Percentiles rank a stretch among this genome's conserved stretches.
Evolutionary conservation across 1,140 invertebrate genomes (phyloP).

Genomic region (Drosophila orosa): DNA sequence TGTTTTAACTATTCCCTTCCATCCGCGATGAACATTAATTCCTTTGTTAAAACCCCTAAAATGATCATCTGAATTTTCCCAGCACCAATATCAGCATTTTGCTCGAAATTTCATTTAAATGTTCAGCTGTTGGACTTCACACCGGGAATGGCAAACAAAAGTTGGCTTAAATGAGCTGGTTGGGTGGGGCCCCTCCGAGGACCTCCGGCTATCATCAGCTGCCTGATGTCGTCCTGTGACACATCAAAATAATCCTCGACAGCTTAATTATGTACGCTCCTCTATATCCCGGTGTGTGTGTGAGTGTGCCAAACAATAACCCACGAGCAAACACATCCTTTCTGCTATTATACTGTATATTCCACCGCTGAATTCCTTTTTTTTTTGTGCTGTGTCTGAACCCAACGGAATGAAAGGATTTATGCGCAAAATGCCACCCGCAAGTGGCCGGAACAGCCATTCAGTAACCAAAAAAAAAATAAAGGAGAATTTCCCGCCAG

Average conservation of each 20-base stretch:
- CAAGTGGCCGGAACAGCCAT: constrained; percentile 55
- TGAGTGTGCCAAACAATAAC: constrained; percentile 66
- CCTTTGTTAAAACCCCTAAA: constrained; percentile 9
- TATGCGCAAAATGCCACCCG: constrained; percentile 78
- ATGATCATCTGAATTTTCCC: constrained; percentile 17
- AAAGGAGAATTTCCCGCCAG: constrained; percentile 8
- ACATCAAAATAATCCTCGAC: constrained; percentile 83
- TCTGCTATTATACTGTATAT: constrained; percentile 39
- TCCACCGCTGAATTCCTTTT: constrained; percentile 21
- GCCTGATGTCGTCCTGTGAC: constrained; percentile 75
- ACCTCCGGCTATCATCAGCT: constrained; percentile 72
- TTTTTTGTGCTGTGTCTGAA: constrained; percentile 27
- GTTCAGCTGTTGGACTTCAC: constrained; percentile 59
- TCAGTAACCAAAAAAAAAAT: constrained; percentile 48
- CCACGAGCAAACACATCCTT: constrained; percentile 70
- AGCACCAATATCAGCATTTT: constrained; percentile 2
- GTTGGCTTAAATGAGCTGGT: constrained; percentile 74
- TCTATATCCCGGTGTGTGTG: constrained; percentile 24
- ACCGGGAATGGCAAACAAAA: constrained; percentile 66
- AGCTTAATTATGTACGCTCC: constrained; percentile 81
- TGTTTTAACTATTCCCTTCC: not conserved
- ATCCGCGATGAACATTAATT: not conserved
- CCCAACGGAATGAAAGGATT: constrained; percentile 71
- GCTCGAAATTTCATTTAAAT: constrained; percentile 21
- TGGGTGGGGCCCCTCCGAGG: constrained; percentile 3